Evolutionary conservation across 2,888 invertebrate species (phyloP), one percentile per base, ranked within the genome.

Genomic region (Polietes domitor): DNA sequence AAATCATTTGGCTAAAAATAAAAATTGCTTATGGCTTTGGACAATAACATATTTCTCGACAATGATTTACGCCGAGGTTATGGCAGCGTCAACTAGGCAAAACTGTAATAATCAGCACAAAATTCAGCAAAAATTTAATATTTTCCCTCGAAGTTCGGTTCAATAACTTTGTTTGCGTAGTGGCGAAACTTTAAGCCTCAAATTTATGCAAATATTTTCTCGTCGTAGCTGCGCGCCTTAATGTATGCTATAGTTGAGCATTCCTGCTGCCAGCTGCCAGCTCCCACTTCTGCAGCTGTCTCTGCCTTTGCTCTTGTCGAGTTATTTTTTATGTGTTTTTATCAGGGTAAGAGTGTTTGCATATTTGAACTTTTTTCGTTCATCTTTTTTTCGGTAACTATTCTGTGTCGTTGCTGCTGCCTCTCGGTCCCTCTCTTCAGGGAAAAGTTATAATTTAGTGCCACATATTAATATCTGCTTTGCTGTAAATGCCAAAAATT

Each of bases 401-500:
- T 19, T 68, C 70, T 72, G 6, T 83, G 50, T 50, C 9, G 47
- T 50, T 17, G 28, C 12, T 65, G 26, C 55, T 68, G 72, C 10
- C 37, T 37, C 10, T n/a, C 37, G 7, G 10, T 37, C 1, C 4
- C 37, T 10, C 32, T 32, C 5, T 37, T 37, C 37, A 37, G 28
- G 47, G 21, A 78, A 73, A 84, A 84, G 58, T 78, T 81, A 65
- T 63, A 70, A 73, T 81, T 72, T 81, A 61, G 50, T 76, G 28
- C n/a, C 63, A 72, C 72, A 76, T 70, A 55, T 73, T 77, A 74
- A 80, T 77, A 80, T 83, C 55, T 80, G 68, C 53, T 76, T 41
- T 80, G 53, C 58, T 72, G 41, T 75, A 76, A 43, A 68, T 68
- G 75, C 50, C 65, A 21, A 71, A 61, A 53, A 24, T 70, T 21